Evolutionary conservation across 2,888 invertebrate species (phyloP).

Genomic region (Strigamia crassipes): DNA sequence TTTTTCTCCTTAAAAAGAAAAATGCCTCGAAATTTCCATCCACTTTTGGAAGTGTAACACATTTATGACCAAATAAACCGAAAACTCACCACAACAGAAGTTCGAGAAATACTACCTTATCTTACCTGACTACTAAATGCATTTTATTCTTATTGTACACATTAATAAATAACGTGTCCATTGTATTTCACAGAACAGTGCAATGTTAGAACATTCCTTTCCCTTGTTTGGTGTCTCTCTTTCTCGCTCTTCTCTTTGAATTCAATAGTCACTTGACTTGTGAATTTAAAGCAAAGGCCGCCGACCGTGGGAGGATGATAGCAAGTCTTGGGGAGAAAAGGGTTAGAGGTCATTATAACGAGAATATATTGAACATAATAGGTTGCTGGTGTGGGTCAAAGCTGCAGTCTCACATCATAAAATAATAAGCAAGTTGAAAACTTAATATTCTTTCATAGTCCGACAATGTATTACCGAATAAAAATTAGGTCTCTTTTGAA

Average conservation of each 20-base stretch:
- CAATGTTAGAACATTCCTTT: neutral
- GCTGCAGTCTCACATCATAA: neutral
- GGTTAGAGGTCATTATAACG: neutral
- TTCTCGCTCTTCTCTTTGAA: neutral
- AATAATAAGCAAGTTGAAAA: neutral
- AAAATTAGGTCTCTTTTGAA: neutral
- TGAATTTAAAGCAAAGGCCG: slow-evolving; percentile 12
- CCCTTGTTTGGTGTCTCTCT: slow-evolving; percentile 9
- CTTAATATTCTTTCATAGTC: neutral
- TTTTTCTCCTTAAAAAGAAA: neutral
- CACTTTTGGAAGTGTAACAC: neutral
- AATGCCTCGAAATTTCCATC: neutral
- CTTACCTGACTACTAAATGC: no score
- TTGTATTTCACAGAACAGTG: neutral
- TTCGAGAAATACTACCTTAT: no score
- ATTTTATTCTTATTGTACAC: neutral
- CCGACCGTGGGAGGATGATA: slow-evolving; percentile 18
- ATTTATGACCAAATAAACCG: neutral
- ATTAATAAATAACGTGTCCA: neutral
- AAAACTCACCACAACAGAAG: no score
- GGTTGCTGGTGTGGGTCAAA: slow-evolving; percentile 2
- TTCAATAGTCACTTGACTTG: neutral
- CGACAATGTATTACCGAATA: neutral
- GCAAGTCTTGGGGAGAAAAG: slow-evolving; percentile 3
- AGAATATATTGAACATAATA: slow-evolving; percentile 10